A percentile compares a stretch with the other conserved stretches of the same genome.
Evolutionary conservation across 1,140 invertebrate genomes (phyloP).

Genomic region (Diorhabda sublineata): DNA sequence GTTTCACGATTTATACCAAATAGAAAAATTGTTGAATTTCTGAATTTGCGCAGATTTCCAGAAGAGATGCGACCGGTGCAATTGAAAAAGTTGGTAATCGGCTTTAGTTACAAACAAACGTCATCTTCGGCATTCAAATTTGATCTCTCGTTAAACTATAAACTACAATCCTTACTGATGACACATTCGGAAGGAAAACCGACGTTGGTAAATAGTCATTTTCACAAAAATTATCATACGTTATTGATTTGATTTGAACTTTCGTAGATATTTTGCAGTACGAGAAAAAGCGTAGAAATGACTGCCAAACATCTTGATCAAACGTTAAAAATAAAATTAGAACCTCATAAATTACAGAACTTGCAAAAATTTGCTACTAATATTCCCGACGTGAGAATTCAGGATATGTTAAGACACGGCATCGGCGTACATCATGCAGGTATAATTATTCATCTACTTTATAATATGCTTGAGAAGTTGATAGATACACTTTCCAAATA

Average conservation of each 20-base stretch:
- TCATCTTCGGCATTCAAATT: constrained; percentile 64
- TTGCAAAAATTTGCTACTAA: constrained; percentile 50
- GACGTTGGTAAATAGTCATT: constrained; percentile 56
- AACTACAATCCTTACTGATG: constrained; percentile 63
- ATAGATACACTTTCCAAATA: no score
- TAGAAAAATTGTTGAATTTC: no score
- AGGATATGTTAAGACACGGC: constrained; percentile 56
- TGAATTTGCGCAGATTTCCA: constrained; percentile 53
- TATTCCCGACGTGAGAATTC: constrained; percentile 47
- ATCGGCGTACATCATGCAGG: constrained; percentile 72
- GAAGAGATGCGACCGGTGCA: constrained; percentile 69
- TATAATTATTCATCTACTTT: background rate
- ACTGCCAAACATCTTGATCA: constrained; percentile 60
- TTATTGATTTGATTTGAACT: background rate
- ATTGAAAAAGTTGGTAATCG: constrained; percentile 67
- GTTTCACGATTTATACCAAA: constrained; percentile 15
- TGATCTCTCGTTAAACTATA: constrained; percentile 72
- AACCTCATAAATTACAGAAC: constrained; percentile 51
- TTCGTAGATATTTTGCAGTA: constrained; percentile 69
- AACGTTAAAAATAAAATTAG: constrained; percentile 56
- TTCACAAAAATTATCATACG: background rate
- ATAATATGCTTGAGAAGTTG: background rate
- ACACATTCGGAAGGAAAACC: constrained; percentile 70
- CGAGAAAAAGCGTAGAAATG: constrained; percentile 67
- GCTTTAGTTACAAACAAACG: constrained; percentile 54